These are phyloP conservation scores for Shinisaurus crocodilurus DNA, from an alignment of 2,113 vertebrate species.

Conservation along the genomic window DNA sequence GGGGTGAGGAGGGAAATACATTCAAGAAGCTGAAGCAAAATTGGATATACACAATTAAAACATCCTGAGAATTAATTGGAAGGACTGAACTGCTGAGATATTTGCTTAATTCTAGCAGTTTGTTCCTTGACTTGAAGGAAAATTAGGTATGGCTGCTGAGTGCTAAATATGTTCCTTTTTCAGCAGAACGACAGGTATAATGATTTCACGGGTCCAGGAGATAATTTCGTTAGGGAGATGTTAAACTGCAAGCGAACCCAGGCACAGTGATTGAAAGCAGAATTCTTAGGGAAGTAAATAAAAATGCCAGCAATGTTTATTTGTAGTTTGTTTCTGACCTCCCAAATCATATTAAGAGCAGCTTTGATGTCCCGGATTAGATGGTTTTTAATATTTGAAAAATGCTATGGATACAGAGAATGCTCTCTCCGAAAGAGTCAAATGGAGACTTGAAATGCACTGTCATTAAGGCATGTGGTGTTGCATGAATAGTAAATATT, in stretches of 20 bases:
- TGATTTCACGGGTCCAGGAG: constrained; percentile 58
- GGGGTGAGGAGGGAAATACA: not conserved
- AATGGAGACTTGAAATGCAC: constrained; percentile 20
- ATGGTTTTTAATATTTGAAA: constrained; percentile 38
- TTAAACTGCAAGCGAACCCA: constrained; percentile 38
- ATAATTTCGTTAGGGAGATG: constrained; percentile 59
- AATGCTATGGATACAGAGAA: constrained; percentile 16
- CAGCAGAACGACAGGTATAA: constrained; percentile 63
- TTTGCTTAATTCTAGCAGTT: constrained; percentile 66
- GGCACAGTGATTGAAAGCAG: constrained; percentile 32
- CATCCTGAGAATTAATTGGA: constrained; percentile 65
- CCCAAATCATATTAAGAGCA: constrained; percentile 38
- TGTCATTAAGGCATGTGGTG: constrained; percentile 38
- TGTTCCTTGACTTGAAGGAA: constrained; percentile 69
- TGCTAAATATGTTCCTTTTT: constrained; percentile 60
- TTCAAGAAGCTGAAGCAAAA: constrained; percentile 59
- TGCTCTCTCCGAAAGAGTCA: not conserved
- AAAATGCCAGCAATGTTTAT: constrained; percentile 44
- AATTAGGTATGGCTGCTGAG: constrained; percentile 60
- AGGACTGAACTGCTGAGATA: constrained; percentile 52
- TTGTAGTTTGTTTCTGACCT: constrained; percentile 53
- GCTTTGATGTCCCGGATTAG: constrained; percentile 34
- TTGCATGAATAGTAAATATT: constrained; percentile 34
- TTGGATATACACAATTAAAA: constrained; percentile 68
- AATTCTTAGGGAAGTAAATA: constrained; percentile 59